Percentiles rank a stretch among this genome's conserved stretches.
These are phyloP conservation scores for Varroa destructor DNA, from an alignment of 1,140 invertebrate species.

Conservation along the genomic window DNA sequence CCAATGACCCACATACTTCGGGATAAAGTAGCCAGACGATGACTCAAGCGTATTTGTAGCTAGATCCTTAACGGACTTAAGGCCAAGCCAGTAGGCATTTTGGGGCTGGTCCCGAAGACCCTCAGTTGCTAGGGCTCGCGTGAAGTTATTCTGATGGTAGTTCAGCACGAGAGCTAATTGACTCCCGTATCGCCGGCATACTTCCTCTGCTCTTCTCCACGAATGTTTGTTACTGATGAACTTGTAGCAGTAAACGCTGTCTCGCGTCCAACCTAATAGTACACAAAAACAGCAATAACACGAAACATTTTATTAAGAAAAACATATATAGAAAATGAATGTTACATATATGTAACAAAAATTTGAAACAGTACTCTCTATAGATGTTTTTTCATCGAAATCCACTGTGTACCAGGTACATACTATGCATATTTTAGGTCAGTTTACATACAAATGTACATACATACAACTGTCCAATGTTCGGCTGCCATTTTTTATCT, in stretches of 20 bases:
- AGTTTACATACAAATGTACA: no score
- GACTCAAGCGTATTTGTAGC: constrained; percentile 83
- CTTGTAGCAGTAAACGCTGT: constrained; percentile 80
- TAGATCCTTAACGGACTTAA: constrained; percentile 74
- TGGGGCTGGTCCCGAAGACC: constrained; percentile 38
- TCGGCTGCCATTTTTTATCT: no score
- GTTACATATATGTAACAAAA: no score
- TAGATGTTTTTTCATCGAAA: no score
- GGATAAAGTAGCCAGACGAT: constrained; percentile 72
- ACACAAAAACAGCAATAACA: constrained; percentile 35
- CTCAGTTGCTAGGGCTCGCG: constrained; percentile 55
- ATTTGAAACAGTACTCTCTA: no score
- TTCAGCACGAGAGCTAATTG: constrained; percentile 75
- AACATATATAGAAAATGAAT: no score
- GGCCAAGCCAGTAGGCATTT: constrained; percentile 38
- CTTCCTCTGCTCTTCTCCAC: constrained; percentile 81
- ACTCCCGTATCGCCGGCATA: constrained; percentile 64
- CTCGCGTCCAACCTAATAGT: constrained; percentile 73
- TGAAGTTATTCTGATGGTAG: constrained; percentile 78
- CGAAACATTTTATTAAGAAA: background rate
- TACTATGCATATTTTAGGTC: no score
- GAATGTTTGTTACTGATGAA: constrained; percentile 90
- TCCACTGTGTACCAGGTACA: no score
- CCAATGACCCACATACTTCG: constrained; percentile 63
- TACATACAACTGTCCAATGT: no score